A percentile compares a stretch with the other conserved stretches of the same genome.
Conservation (phyloP, 53 echinoderm and acorn worm genomes). For the Holothuria scabra region DNA sequence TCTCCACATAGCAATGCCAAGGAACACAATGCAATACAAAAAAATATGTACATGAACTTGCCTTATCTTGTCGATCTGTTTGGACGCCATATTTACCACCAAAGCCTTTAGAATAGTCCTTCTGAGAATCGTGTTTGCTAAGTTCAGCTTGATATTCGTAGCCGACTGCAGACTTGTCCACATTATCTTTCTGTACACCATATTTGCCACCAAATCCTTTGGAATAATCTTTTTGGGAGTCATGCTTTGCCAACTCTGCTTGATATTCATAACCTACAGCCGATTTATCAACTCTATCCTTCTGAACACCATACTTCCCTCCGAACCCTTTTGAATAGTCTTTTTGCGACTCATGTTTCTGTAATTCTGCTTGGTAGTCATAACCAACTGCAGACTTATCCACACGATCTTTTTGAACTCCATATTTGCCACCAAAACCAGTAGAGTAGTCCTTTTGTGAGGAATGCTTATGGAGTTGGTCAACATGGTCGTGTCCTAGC, state of each 20-base stretch:
- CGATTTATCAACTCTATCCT: slow-evolving; percentile 75
- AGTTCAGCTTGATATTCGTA: slow-evolving; percentile 82
- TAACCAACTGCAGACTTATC: slow-evolving; percentile 93
- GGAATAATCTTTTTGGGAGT: slow-evolving; percentile 92
- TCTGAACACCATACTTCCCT: slow-evolving; percentile 93
- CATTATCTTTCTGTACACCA: slow-evolving; percentile 86
- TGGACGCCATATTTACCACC: slow-evolving; percentile 96
- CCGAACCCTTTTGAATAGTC: slow-evolving; percentile 88
- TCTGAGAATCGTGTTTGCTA: slow-evolving; percentile 88
- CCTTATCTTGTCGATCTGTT: slow-evolving; percentile 75
- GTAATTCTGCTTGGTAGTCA: slow-evolving; percentile 72
- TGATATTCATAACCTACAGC: slow-evolving; percentile 82
- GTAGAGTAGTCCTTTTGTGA: slow-evolving; percentile 89
- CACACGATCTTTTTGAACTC: slow-evolving; percentile 81
- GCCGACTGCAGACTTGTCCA: slow-evolving; percentile 76
- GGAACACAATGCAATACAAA: no score
- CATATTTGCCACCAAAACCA: slow-evolving; percentile 94
- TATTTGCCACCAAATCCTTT: slow-evolving; percentile 94
- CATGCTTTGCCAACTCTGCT: slow-evolving; percentile 78
- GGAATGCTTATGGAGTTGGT: slow-evolving; percentile 69
- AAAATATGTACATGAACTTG: not conserved
- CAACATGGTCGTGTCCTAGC: slow-evolving; percentile 82
- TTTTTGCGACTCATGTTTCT: slow-evolving; percentile 78
- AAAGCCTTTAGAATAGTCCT: slow-evolving; percentile 87
- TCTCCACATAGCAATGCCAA: not conserved